Evolutionary conservation across 2,797 vertebrate species (phyloP), one percentile per base, ranked within the genome.

Genomic region (Ataeniobius toweri): DNA sequence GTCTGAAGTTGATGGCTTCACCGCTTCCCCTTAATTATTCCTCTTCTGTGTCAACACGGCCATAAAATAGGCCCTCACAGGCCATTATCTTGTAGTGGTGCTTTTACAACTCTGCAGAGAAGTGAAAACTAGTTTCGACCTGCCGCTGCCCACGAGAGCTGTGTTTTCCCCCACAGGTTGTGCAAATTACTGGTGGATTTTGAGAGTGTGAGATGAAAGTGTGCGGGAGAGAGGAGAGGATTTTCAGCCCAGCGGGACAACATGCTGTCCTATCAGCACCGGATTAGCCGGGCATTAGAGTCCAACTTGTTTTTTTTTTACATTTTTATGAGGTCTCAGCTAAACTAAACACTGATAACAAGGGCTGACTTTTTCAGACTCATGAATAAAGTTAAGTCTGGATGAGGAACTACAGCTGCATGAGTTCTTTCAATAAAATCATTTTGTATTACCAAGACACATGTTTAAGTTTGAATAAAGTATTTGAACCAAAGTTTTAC

Each of bases 201-300:
- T 70, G 75, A 81, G 81, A 84, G 86, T 75, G 85, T 44, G 82
- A 85, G 87, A 86, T 86, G 88, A 85, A 85, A 84, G 83, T 56
- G 82, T 3, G 81, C 73, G 74, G 28, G 55, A 81, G 75, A 63
- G 75, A 83, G 81, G 76, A 85, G 84, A 85, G 89, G 80, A 82
- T 83, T 88, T 88, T 87, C 73, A 75, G 79, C 82, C 59, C 81
- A 59, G 85, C 80, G 24, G 83, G 84, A 82, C 63, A 83, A 88
- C 24, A n/a, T 6, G 61, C 50, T 14, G 81, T 73, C 81, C 91
- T 88, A 92, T 91, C 92, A 86, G 89, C 65, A 9, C 68, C 76
- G 91, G 92, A 89, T 93, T 91, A 92, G 72, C 59, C 84, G 85
- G 77, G 88, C 80, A 85, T 91, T 92, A 86, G 88, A 89, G 86